Percentiles rank a stretch among this genome's conserved stretches.
Evolutionary conservation across 2,113 vertebrate species (phyloP).

Genomic region (Anser brachyrhynchus): DNA sequence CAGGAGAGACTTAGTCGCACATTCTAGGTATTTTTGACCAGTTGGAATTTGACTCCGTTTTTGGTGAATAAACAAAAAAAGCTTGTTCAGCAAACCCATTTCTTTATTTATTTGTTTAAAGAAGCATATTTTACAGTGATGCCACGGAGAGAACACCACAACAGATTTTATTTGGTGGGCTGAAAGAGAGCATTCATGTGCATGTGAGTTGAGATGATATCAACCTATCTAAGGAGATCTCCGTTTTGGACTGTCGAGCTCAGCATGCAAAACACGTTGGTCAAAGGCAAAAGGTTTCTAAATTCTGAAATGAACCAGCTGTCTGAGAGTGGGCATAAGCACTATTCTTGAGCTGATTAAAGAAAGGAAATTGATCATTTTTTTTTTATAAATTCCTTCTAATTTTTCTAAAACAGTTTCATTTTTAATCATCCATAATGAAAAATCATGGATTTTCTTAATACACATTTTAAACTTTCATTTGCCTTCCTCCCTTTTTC

Average conservation of each 20-base stretch:
- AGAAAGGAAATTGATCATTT: not conserved
- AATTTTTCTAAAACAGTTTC: slow-evolving; percentile 23
- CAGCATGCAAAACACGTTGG: not conserved
- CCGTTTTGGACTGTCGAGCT: not conserved
- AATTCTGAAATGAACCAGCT: not conserved
- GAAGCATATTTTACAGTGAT: slow-evolving; percentile 32
- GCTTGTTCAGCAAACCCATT: slow-evolving; percentile 44
- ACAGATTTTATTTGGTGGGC: not conserved
- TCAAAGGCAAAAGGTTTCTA: not conserved
- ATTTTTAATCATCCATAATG: slow-evolving; percentile 1
- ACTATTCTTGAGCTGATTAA: not conserved
- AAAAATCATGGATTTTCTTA: slow-evolving; percentile 6
- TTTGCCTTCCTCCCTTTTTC: not conserved
- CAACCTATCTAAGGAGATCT: not conserved
- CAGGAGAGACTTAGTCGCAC: not conserved
- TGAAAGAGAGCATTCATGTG: not conserved
- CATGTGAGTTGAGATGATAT: not conserved
- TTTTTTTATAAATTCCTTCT: not conserved
- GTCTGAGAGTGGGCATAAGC: not conserved
- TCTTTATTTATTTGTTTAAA: slow-evolving; percentile 40
- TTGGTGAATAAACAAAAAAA: slow-evolving; percentile 21
- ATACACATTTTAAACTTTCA: not conserved
- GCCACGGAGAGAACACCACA: slow-evolving; percentile 14
- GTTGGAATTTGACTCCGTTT: not conserved
- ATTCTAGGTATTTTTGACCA: not conserved